Base-by-base conservation (phyloP, 2,888 invertebrate species). In the Linnaemya tessellans region DNA sequence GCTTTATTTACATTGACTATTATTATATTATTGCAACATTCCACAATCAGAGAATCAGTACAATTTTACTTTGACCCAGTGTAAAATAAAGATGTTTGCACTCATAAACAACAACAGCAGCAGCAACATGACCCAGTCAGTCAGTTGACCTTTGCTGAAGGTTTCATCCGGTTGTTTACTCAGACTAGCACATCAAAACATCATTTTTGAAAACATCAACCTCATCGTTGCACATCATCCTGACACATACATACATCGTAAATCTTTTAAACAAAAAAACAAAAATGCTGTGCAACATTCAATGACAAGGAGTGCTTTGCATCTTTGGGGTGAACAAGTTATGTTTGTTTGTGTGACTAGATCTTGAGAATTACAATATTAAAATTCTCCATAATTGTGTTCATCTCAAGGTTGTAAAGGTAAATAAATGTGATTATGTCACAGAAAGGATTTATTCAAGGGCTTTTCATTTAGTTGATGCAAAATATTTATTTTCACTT, bases 81-180 rank as follows among this genome's bases (percentile, higher is more conserved):
- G 35, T 11, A 13, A 54, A 51, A 41, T 38, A 73, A 30, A 62
- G 22, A 60, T 38, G 9, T 20, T 68, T 56, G 56, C 41, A 56
- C 8, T 67, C 15, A 43, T 18, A 68, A 49, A 78, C 25, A 54
- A 43, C 18, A 51, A 15, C 22, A 41, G 22, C 64, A 54, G 30
- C 30, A 30, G 30, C 30, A 30, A 30, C 30, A 30, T 3, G 30
- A 30, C 30, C n/a, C 60, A 65, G 65, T 41, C 65, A 35, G 56
- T n/a, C 30, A 51, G 62, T 54, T 79, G 79, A 84, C 73, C 83
- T 84, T 84, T 70, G 67, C 56, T 60, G 65, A 79, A 84, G 83
- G 79, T 68, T 62, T 79, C 46, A 84, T 84, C 68, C 83, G 83
- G 60, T 74, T 73, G 58, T 71, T 20, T 54, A 75, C 75, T 49